Base-by-base conservation (phyloP, 1,140 invertebrate species). In the Zaprionus tsacasi region DNA sequence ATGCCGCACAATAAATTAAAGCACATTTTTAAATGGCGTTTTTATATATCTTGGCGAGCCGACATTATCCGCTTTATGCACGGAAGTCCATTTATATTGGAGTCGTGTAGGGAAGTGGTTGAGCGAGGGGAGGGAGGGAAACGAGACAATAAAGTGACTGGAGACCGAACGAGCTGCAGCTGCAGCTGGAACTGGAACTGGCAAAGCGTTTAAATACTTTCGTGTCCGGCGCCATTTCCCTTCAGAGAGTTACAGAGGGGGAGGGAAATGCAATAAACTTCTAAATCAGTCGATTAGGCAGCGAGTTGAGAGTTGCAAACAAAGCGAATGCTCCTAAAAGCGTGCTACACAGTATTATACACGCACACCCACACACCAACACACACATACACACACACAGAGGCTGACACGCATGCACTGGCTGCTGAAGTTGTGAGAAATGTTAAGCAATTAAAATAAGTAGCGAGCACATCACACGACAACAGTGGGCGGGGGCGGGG, bases 381-480 rank as follows among this genome's bases (percentile, higher is more conserved):
- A 56, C 13, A 27, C 4, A 27, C 25, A 27, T 1, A 27, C 4
- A n/a, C 21, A 21, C 21, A 21, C 21, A n/a, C 25, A 27, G 52
- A 45, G 36, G 15, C 45, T 50, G 27, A 57, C 55, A 57, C 27
- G 25, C 55, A 57, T 15, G 45, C 58, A 74, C 58, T 61, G 40
- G 57, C 61, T 67, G 67, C 69, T 79, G 81, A 76, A 78, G 81
- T 88, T 76, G 55, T 87, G 83, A 88, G 78, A 88, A 88, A 88
- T 85, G 85, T 79, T 83, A 66, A 74, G 81, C 85, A 89, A 89
- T 89, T 89, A 89, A 89, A 89, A 85, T 81, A 89, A 89, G 85
- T 83, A 88, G 67, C 70, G 54, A 50, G 54, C 55, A 56, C 33
- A 58, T 64, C 72, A 70, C 59, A 11, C 27, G 27, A 30, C 58